These are phyloP conservation scores for Choreutis nemorana DNA, from an alignment of 2,888 invertebrate genomes.

Conservation along the genomic window DNA sequence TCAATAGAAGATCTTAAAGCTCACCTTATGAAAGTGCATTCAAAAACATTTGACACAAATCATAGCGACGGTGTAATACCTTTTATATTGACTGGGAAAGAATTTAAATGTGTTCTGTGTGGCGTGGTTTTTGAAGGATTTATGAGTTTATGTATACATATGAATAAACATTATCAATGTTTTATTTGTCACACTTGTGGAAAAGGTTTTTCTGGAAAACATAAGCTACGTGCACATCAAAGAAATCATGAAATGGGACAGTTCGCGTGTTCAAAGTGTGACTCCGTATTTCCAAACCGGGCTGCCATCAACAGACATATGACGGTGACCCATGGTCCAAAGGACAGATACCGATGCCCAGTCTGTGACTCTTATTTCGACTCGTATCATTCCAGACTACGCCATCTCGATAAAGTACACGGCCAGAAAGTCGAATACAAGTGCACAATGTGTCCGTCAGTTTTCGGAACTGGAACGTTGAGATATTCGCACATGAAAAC, in stretches of 20 bases:
- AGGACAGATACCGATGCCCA: slow-evolving; percentile 34
- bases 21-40: slow-evolving; percentile 27
- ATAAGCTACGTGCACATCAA: slow-evolving; percentile 43
- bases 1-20: slow-evolving; percentile 23
- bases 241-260: slow-evolving; percentile 35
- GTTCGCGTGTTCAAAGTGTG: slow-evolving; percentile 46
- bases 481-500: slow-evolving; percentile 41
- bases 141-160: slow-evolving; percentile 33
- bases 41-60: slow-evolving; percentile 17
- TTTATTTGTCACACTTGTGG: slow-evolving; percentile 52
- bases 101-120: slow-evolving; percentile 32
- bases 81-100: slow-evolving; percentile 27
- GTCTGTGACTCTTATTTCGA: slow-evolving; percentile 28
- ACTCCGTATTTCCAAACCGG: slow-evolving; percentile 31
- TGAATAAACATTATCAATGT: slow-evolving; percentile 50
- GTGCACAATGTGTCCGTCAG: slow-evolving; percentile 27
- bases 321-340: slow-evolving; percentile 23
- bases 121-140: slow-evolving; percentile 22
- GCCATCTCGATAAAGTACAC: slow-evolving; percentile 29
- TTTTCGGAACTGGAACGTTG: slow-evolving; percentile 33
- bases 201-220: slow-evolving; percentile 45
- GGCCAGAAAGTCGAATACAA: slow-evolving; percentile 29
- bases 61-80: slow-evolving; percentile 34
- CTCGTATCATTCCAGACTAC: slow-evolving; percentile 28
- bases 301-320: slow-evolving; percentile 26